Percentiles rank a stretch among this genome's conserved stretches.
These are phyloP conservation scores for Oophaga sylvatica DNA, from an alignment of 2,797 vertebrate species.

Conservation along the genomic window DNA sequence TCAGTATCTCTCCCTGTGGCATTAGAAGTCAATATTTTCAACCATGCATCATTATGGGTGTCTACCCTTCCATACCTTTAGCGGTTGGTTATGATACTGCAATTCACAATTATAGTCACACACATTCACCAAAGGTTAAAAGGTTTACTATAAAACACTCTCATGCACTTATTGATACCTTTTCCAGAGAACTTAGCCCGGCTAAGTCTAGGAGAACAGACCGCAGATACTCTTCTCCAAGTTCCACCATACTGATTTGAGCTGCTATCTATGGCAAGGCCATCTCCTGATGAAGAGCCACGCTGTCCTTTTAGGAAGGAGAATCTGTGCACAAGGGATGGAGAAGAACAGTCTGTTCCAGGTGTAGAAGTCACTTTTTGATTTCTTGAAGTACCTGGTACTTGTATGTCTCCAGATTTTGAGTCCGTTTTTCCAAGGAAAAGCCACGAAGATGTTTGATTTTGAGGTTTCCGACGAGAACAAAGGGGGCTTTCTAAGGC, in stretches of 20 bases:
- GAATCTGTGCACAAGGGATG: slow-evolving; percentile 65
- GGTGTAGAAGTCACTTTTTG: slow-evolving; percentile 20
- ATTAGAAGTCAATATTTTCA: neutral
- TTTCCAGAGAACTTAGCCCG: slow-evolving; percentile 65
- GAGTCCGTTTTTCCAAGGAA: slow-evolving; percentile 14
- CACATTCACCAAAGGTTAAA: neutral
- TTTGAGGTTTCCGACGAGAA: slow-evolving; percentile 18
- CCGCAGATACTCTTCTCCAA: slow-evolving; percentile 67
- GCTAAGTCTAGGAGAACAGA: slow-evolving; percentile 67
- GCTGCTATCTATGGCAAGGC: slow-evolving; percentile 58
- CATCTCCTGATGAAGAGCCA: neutral
- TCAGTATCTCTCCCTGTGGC: neutral
- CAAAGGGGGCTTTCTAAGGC: neutral
- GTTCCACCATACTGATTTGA: slow-evolving; percentile 62
- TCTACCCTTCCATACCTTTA: neutral
- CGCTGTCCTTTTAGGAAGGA: slow-evolving; percentile 69
- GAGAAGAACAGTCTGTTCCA: slow-evolving; percentile 27
- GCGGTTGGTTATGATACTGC: neutral
- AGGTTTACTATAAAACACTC: neutral
- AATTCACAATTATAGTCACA: neutral
- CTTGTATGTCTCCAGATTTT: neutral
- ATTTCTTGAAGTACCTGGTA: slow-evolving; percentile 24
- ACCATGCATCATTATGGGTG: neutral
- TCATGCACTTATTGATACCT: slow-evolving; percentile 66
- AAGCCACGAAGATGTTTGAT: slow-evolving; percentile 30